Evolutionary conservation across 2,113 vertebrate genomes (phyloP).

Genomic region (Oncorhynchus kisutch): DNA sequence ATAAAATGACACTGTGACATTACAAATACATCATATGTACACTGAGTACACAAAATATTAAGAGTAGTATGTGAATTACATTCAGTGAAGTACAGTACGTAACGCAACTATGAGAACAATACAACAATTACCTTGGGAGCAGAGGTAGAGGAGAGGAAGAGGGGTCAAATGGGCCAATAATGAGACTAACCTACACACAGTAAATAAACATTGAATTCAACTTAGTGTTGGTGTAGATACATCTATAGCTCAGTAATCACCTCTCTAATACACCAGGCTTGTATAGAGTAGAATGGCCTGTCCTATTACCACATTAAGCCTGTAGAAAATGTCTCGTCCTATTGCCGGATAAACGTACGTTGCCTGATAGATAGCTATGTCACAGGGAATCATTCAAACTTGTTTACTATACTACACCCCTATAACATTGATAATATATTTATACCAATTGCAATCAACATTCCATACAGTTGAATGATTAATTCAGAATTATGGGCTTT

Average conservation of each 20-base stretch:
- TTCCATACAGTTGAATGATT: background rate
- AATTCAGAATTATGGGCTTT: background rate
- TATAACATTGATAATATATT: background rate
- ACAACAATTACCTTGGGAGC: background rate
- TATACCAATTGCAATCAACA: background rate
- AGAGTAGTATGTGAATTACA: no score
- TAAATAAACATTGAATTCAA: slow-evolving; percentile 6
- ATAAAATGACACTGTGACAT: background rate
- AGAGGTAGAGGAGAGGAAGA: background rate
- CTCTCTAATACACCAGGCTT: background rate
- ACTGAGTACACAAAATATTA: background rate
- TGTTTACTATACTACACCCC: background rate
- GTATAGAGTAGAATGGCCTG: background rate
- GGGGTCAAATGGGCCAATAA: background rate
- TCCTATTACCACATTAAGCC: background rate
- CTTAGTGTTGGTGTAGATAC: background rate
- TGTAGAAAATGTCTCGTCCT: no score
- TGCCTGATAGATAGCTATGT: no score
- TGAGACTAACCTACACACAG: background rate
- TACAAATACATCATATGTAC: background rate
- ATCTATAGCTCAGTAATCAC: background rate
- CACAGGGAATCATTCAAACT: background rate
- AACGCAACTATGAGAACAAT: no score
- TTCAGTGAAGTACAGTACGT: no score
- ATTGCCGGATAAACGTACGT: no score